Evolutionary conservation across 2,113 vertebrate species (phyloP).

Genomic region (Clinocottus analis): DNA sequence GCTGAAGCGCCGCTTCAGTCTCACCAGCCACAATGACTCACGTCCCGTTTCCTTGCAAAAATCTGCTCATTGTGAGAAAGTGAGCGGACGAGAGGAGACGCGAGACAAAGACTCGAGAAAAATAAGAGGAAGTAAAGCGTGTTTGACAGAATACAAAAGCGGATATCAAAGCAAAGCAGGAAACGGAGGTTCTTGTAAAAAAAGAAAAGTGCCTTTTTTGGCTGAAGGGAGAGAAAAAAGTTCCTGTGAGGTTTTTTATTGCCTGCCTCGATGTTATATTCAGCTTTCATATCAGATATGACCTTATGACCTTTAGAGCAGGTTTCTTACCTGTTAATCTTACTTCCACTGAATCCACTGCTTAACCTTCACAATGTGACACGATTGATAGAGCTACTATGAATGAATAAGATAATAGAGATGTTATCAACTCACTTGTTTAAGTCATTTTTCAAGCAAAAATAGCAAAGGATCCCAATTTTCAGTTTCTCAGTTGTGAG

Average conservation of each 20-base stretch:
- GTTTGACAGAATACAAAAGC: slow-evolving; percentile 46
- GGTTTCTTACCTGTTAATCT: neutral
- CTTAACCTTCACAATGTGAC: neutral
- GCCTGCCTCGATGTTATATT: neutral
- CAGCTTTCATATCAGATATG: slow-evolving; percentile 12
- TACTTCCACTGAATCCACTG: neutral
- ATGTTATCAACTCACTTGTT: neutral
- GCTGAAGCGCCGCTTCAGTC: slow-evolving; percentile 42
- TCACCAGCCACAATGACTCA: slow-evolving; percentile 66
- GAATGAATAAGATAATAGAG: neutral
- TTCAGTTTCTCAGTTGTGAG: too few relatives aligned
- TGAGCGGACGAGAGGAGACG: slow-evolving; percentile 23
- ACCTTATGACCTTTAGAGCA: slow-evolving; percentile 22
- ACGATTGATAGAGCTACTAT: neutral
- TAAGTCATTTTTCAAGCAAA: neutral
- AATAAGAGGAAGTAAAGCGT: slow-evolving; percentile 33
- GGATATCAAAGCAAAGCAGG: slow-evolving; percentile 60
- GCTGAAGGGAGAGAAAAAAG: slow-evolving; percentile 8
- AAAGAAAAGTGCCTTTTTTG: slow-evolving; percentile 33
- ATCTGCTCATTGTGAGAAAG: slow-evolving; percentile 41
- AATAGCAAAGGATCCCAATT: neutral
- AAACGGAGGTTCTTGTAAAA: slow-evolving; percentile 42
- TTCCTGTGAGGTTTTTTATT: neutral
- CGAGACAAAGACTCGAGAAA: slow-evolving; percentile 32
- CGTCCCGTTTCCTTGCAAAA: slow-evolving; percentile 60